Evolutionary conservation across 2,888 invertebrate species (phyloP).

Genomic region (Dugesia japonica): DNA sequence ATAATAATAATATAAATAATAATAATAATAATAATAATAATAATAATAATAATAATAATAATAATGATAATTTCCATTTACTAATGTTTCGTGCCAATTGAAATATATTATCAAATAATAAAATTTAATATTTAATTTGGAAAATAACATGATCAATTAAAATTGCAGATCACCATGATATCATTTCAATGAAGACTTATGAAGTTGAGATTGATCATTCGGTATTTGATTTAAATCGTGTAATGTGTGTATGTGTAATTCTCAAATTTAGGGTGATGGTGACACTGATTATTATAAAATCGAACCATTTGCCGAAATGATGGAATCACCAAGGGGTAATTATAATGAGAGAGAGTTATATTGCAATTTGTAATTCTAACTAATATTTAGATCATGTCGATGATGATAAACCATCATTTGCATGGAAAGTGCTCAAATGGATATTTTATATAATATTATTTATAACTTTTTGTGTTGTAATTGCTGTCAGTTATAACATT

Average conservation of each 20-base stretch:
- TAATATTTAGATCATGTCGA: background rate
- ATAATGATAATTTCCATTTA: too few relatives aligned
- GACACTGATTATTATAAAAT: slow-evolving; percentile 64
- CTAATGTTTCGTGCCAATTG: too few relatives aligned
- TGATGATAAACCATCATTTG: slow-evolving; percentile 15
- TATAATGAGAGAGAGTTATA: background rate
- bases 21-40: too few relatives aligned
- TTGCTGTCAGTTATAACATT: slow-evolving; percentile 6
- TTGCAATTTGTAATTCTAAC: background rate
- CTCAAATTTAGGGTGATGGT: slow-evolving; percentile 41
- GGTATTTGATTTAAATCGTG: too few relatives aligned
- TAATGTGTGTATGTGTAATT: too few relatives aligned
- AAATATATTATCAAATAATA: too few relatives aligned
- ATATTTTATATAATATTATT: background rate
- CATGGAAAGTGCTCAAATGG: background rate
- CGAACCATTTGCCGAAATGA: slow-evolving; percentile 69
- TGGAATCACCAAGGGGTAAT: slow-evolving; percentile 67
- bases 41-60: too few relatives aligned
- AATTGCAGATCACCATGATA: slow-evolving; percentile 72
- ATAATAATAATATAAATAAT: too few relatives aligned
- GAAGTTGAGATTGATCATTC: slow-evolving; percentile 62
- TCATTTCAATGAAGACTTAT: slow-evolving; percentile 73
- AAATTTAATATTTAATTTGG: too few relatives aligned
- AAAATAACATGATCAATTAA: too few relatives aligned
- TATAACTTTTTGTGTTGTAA: slow-evolving; percentile 23